phyloP scores from a whole-genome alignment of 2,888 invertebrate species.

The Tridacna gigas region DNA sequence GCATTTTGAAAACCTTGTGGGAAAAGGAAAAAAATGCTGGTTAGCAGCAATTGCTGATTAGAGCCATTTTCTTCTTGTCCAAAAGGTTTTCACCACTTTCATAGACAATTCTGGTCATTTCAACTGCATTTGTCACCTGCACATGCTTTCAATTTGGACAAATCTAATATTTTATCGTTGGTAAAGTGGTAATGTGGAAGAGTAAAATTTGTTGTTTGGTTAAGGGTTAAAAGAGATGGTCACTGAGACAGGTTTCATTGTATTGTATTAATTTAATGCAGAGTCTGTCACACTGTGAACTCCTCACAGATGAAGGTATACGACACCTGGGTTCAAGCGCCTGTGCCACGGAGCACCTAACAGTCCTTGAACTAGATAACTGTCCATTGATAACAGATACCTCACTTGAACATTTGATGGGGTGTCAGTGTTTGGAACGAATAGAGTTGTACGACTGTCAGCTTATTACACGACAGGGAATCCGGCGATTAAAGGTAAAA shows the following conservation, averaged over 20 bases:
- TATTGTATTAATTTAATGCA: constrained; percentile 85
- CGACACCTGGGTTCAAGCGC: constrained; percentile 96
- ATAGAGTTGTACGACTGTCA: constrained; percentile 99
- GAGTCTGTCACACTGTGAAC: constrained; percentile 99
- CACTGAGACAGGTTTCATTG: too few relatives aligned
- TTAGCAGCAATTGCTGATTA: not conserved
- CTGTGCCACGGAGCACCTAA: constrained; percentile 93
- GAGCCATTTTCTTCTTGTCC: not conserved
- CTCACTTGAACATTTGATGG: constrained; percentile 96
- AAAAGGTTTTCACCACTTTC: not conserved
- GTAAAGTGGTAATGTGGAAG: too few relatives aligned
- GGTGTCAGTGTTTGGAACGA: constrained; percentile 97
- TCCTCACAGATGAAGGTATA: constrained; percentile 99
- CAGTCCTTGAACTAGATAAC: constrained; percentile 98
- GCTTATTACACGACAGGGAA: constrained; percentile 98
- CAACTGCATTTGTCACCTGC: too few relatives aligned
- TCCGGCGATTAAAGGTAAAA: constrained; percentile 95
- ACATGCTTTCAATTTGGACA: too few relatives aligned
- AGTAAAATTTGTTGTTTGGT: too few relatives aligned
- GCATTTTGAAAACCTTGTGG: not conserved
- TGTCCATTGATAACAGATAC: constrained; percentile 99
- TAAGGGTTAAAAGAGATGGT: too few relatives aligned
- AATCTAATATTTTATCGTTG: too few relatives aligned
- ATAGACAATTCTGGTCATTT: too few relatives aligned
- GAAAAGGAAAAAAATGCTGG: not conserved